Evolutionary conservation across 2,797 vertebrate species (phyloP), one percentile per base, ranked within the genome.

Genomic region (Pseudomugil tenellus): DNA sequence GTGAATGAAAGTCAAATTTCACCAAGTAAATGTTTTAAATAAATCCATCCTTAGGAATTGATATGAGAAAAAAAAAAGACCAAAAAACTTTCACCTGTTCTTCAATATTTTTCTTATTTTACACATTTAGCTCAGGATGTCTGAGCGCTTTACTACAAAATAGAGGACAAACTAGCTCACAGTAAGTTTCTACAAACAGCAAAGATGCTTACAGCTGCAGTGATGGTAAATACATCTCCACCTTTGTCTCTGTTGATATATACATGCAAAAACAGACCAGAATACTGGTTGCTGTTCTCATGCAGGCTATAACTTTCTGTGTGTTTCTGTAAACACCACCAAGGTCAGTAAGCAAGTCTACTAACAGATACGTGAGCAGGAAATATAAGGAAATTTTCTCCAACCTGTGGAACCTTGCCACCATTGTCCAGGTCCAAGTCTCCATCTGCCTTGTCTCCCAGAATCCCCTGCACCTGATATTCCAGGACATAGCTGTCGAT

Each of bases 401-500:
- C 84, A 60, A 97, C 98, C 97, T 98, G 96, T 0, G 90, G 79
- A 63, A 84, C 72, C 67, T 92, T 92, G 76, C 71, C 69, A 11
- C 74, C 82, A 23, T 95, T 95, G 89, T 97, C 95, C 0, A 94
- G 87, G 46, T 97, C 96, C 0, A 92, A 84, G 0, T 98, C 96
- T 0, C 92, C 95, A 54, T 98, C 98, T 0, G 84, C 90, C 90
- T 98, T 99, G 87, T 99, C 97, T 0, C 92, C 93, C 85, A 99
- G 94, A 77, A 98, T 92, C 39, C 98, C 98, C 80, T 99, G 97
- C 67, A 99, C 98, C 91, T 99, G 97, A 85, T 99, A 99, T 87
- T 99, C 97, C 57, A 99, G 94, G 63, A 99, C 97, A 0, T 98
- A 99, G 90, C 97, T 99, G 93, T 99, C 97, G 0, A 99, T 99